Conservation (phyloP, 2,888 invertebrate species). For the Euplagia quadripunctaria region DNA sequence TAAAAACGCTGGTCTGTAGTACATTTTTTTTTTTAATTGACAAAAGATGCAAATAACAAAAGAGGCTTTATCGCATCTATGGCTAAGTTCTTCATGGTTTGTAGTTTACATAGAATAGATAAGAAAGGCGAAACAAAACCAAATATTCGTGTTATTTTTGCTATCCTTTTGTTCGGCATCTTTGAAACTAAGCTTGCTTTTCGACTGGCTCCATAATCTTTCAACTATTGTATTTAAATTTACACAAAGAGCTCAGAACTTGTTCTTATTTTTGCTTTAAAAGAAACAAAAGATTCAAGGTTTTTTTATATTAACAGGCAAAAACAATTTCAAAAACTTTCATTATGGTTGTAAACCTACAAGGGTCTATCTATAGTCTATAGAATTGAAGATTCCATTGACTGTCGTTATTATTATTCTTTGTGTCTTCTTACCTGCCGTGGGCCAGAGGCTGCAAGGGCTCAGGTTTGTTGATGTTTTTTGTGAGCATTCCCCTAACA, state of each 20-base stretch:
- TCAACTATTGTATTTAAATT: neutral
- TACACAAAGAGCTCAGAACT: neutral
- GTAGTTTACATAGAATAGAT: neutral
- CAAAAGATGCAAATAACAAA: constrained; percentile 16
- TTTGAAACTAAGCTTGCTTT: neutral
- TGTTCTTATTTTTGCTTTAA: neutral
- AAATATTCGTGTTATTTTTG: neutral
- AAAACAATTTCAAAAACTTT: constrained; percentile 22
- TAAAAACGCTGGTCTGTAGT: constrained; percentile 12
- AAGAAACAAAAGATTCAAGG: constrained; percentile 7
- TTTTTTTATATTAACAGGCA: constrained; percentile 19
- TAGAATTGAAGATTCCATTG: constrained; percentile 42
- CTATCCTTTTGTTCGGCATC: neutral
- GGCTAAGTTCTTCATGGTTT: constrained; percentile 9
- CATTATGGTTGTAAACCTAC: constrained; percentile 12
- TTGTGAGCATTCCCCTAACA: constrained; percentile 76
- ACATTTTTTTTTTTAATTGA: constrained; percentile 19
- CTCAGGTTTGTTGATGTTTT: constrained; percentile 74
- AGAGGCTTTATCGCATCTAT: constrained; percentile 11
- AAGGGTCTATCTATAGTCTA: constrained; percentile 28
- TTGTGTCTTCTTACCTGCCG: constrained; percentile 68
- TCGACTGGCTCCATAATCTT: neutral
- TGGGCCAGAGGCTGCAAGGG: constrained; percentile 50
- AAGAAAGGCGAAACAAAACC: neutral
- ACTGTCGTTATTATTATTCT: constrained; percentile 52